Percentiles rank a stretch among this genome's conserved stretches.
These are phyloP conservation scores for Porites lobata DNA, from an alignment of 92 coral and sea anemone species.

Conservation along the genomic window DNA sequence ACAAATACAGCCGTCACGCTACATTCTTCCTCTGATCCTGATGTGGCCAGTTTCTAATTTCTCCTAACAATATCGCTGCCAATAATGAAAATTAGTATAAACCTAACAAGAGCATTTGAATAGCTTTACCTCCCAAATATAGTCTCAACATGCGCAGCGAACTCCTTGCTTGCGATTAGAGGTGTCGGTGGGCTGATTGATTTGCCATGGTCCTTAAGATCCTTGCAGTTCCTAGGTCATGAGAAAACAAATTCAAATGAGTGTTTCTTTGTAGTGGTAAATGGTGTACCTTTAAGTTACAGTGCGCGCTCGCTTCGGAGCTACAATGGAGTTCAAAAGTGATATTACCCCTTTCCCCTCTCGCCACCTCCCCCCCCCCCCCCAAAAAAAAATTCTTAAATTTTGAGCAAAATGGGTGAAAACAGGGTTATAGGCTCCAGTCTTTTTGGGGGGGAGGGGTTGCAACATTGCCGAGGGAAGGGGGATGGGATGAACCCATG, in stretches of 20 bases:
- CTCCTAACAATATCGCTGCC: too few species aligned
- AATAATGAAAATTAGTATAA: too few species aligned
- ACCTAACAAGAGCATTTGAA: too few species aligned
- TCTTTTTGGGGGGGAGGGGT: too few species aligned
- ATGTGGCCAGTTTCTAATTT: too few species aligned
- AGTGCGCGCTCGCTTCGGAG: too few species aligned
- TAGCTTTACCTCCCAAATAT: slow-evolving; percentile 75
- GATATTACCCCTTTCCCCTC: background rate
- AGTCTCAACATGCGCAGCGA: slow-evolving; percentile 56
- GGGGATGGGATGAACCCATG: too few species aligned
- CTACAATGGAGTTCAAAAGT: too few species aligned
- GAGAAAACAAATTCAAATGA: background rate
- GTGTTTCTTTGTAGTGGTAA: background rate
- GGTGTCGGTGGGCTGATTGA: slow-evolving; percentile 79
- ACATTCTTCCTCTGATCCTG: background rate
- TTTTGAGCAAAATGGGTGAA: too few species aligned
- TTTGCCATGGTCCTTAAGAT: slow-evolving; percentile 79
- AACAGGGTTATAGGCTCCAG: too few species aligned
- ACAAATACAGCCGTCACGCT: background rate
- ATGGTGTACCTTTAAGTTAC: too few species aligned
- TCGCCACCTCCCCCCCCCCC: background rate
- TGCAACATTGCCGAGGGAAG: too few species aligned
- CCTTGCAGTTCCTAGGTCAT: slow-evolving; percentile 60
- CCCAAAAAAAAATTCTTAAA: background rate
- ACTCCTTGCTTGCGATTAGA: slow-evolving; percentile 59